Evolutionary conservation across 2,888 invertebrate species (phyloP), one percentile per base, ranked within the genome.

Genomic region (Caenorhabditis japonica): DNA sequence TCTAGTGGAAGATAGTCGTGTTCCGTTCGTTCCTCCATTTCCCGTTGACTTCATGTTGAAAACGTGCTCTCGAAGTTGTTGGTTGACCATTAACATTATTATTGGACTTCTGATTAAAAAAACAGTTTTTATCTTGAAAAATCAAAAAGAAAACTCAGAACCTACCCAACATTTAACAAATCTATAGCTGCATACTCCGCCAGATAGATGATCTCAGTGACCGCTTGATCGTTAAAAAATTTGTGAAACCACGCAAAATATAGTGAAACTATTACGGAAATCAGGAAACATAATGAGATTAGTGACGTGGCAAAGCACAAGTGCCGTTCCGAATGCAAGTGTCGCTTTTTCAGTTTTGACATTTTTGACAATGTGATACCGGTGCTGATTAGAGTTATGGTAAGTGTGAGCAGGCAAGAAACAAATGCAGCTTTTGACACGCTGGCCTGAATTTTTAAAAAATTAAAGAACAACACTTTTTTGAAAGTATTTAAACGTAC

Each of bases 211-310:
- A 30, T 5, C 30, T 30, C 30, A 7, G 30, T 10, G 7, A 30
- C 30, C 7, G 5, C 30, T 7, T 30, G 30, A 30, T 30, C 30
- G 7, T 10, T 10, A 30, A n/a, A n/a, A n/a, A n/a, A n/a, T n/a
- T n/a, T n/a, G n/a, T 46, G 43, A 19, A 56, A 66, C 34, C 33
- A 58, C 38, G 66, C 66, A 36, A 66, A 66, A 27, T 58, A 51
- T 2, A 27, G 27, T 15, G 56, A 58, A 33, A 51, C 30, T 7
- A 30, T 30, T 30, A 10, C 30, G 5, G 30, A 5, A 7, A 10
- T 10, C 30, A 30, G 10, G 10, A 30, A 30, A 10, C 30, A 30
- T 10, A 30, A 10, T 7, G 30, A 30, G 10, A 30, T 30, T 30
- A 30, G 30, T 7, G 10, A 30, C 5, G 30, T 7, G 10, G 30